Base-by-base conservation (phyloP, 2,113 vertebrate genomes). In the Pangasianodon gigas region DNA sequence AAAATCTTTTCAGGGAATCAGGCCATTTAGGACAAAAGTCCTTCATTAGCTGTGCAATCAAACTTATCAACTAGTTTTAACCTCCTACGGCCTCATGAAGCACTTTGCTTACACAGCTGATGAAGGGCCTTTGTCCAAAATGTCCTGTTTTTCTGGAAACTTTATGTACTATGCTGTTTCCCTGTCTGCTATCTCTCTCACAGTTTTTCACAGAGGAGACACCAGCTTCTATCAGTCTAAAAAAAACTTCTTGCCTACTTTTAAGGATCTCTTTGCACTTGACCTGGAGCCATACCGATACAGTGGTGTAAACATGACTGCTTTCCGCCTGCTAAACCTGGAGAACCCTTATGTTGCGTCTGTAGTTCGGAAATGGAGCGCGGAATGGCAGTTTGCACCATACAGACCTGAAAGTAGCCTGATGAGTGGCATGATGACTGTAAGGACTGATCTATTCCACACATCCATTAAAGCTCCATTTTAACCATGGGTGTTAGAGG, bases 251-350 rank as follows among this genome's bases (percentile, higher is more conserved):
- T 69, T 75, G 29, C 2, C 51, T 51, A 24, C 4, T 32, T 60
- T 84, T 37, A 92, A 99, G 98, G 98, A 99, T 94, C 93, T 99
- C 89, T 99, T 99, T 93, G 98, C 98, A 0, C 93, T 99, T 93
- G 97, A 99, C 91, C 95, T 99, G 92, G 98, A 99, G 93, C 97
- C 97, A n/a, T 99, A 99, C 88, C 97, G 98, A 89, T 99, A 99
- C 95, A 99, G 98, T 0, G 98, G 98, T 2, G 98, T 99, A 48
- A 99, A 99, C 91, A 98, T 99, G 98, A 99, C 98, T 0, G 98
- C 98, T 0, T 99, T 99, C 88, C 96, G 98, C 46, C 95, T 99
- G 80, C 95, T 99, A 75, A 98, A 99, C 85, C 93, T 98, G 0
- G 98, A 98, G 58, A 96, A 96, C 91, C 97, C 97, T 0, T 95